These are phyloP conservation scores for Dynastes maya DNA, from an alignment of 2,888 invertebrate species.

Conservation along the genomic window DNA sequence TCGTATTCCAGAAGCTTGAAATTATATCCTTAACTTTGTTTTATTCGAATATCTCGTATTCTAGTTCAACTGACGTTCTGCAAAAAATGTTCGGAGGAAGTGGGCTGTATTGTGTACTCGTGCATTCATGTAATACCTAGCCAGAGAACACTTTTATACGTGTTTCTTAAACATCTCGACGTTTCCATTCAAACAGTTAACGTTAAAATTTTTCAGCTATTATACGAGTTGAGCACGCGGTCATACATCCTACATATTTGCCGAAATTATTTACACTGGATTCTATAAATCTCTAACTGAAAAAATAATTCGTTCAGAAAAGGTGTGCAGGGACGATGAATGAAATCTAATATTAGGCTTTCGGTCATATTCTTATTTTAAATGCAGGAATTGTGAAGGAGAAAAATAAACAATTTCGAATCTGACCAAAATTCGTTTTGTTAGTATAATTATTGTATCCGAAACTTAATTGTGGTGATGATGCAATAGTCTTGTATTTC, in stretches of 20 bases:
- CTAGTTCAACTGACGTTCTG: too few relatives aligned
- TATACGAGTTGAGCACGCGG: neutral
- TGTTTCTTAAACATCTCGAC: constrained; percentile 22
- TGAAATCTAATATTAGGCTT: constrained; percentile 39
- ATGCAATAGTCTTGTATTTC: neutral
- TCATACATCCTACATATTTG: constrained; percentile 25
- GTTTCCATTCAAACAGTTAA: constrained; percentile 24
- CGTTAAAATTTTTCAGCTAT: constrained; percentile 4
- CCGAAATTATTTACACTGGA: constrained; percentile 33
- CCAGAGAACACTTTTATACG: neutral
- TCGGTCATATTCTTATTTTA: constrained; percentile 26
- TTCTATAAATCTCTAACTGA: constrained; percentile 37
- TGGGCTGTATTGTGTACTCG: too few relatives aligned
- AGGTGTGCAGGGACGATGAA: constrained; percentile 27
- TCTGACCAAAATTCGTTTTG: neutral
- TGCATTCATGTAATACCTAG: too few relatives aligned
- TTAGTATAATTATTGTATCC: constrained; percentile 6
- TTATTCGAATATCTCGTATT: too few relatives aligned
- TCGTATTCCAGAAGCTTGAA: too few relatives aligned
- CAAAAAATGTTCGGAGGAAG: too few relatives aligned
- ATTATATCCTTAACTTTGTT: too few relatives aligned
- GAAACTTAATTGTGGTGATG: neutral
- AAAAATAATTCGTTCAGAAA: constrained; percentile 38
- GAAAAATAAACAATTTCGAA: constrained; percentile 10
- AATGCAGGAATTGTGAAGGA: constrained; percentile 5